Base-by-base conservation (phyloP, 2,113 vertebrate genomes). In the Oenanthe melanoleuca region DNA sequence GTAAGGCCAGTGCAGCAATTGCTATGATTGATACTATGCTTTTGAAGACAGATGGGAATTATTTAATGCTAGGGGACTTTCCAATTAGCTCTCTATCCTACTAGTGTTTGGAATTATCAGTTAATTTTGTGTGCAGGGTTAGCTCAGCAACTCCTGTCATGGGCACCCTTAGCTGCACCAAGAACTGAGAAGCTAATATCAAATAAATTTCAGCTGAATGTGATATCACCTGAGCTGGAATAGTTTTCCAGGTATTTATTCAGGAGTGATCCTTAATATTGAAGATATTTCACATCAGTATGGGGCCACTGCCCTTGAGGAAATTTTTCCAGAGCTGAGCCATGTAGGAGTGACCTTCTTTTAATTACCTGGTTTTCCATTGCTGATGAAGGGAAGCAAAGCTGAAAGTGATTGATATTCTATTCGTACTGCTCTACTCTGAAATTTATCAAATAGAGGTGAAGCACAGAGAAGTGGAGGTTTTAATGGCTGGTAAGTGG, bases 1-100 rank as follows among this genome's bases (percentile, higher is more conserved):
- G 85, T 59, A 92, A 73, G 85, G 88, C 66, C 38, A 47, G 50
- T 55, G 60, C 24, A 19, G 77, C 66, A 86, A 53, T 88, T 5
- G 0, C 24, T 34, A 33, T 97, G 92, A 94, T 78, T 90, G 94
- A 94, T 93, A 66, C 29, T 60, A 14, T 21, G 72, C 60, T 91
- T 90, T 47, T 88, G 86, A 93, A 97, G 95, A 94, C 80, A 83
- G 91, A 88, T 94, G 88, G 86, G 86, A 60, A 91, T 94, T 94
- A 93, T 92, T 96, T 91, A 92, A 94, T 94, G 72, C 72, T 44
- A 15, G 72, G 60, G 86, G 82, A 92, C 80, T 93, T 93, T 88
- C 67, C 92, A 86, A 8, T 93, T 94, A 94, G 86, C 22, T 90
- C 59, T 70, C 69, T 71, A 55, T 86, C 42, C 59, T 86, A 50